These are phyloP conservation scores for Volucella inflata DNA, from an alignment of 2,888 invertebrate genomes.

Conservation along the genomic window DNA sequence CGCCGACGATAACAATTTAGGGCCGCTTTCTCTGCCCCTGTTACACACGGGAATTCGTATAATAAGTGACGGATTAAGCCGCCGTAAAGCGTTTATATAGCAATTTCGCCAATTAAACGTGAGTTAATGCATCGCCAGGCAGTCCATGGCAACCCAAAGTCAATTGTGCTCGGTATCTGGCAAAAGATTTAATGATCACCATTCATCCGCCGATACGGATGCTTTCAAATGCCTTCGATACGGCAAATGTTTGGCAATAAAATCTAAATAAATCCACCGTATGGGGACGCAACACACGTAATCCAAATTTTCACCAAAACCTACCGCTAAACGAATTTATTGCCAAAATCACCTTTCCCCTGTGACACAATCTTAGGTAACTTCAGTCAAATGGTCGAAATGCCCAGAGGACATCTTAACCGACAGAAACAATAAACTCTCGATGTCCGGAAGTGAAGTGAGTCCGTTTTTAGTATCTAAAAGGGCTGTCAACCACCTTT, in stretches of 20 bases:
- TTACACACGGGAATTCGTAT: constrained; percentile 30
- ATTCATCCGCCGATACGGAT: constrained; percentile 31
- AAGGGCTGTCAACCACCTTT: constrained; percentile 74
- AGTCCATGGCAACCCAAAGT: constrained; percentile 30
- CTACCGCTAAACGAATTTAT: constrained; percentile 51
- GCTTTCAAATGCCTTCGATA: constrained; percentile 65
- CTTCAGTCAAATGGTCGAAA: constrained; percentile 43
- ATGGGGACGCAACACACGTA: constrained; percentile 28
- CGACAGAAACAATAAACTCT: constrained; percentile 72
- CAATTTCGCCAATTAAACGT: constrained; percentile 74
- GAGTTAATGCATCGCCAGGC: constrained; percentile 57
- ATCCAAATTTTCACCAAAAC: constrained; percentile 50
- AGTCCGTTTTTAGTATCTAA: constrained; percentile 68
- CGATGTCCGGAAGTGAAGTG: constrained; percentile 64
- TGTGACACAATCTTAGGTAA: constrained; percentile 26
- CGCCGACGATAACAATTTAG: constrained; percentile 48
- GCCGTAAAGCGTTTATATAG: constrained; percentile 74
- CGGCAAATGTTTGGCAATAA: constrained; percentile 59
- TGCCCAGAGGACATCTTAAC: constrained; percentile 75
- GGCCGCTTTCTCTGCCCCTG: constrained; percentile 18
- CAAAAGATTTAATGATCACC: constrained; percentile 70
- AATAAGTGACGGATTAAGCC: constrained; percentile 76
- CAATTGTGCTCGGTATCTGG: constrained; percentile 53
- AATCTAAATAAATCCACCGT: constrained; percentile 70
- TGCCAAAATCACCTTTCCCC: constrained; percentile 40